phyloP scores from a whole-genome alignment of 2,113 vertebrate genomes.

The Hystrix brachyura region DNA sequence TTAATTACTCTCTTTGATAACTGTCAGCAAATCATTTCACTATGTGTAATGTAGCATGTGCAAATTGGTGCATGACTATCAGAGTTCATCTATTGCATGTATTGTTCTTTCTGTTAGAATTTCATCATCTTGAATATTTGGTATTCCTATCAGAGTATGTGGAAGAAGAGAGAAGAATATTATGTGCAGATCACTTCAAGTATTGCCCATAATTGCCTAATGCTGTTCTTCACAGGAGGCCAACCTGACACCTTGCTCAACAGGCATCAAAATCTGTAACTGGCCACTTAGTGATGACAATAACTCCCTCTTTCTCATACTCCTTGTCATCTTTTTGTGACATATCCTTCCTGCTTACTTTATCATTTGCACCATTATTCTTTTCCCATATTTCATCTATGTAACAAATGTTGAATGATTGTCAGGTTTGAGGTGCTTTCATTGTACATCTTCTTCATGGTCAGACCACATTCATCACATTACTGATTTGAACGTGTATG shows the following conservation, averaged over 20 bases:
- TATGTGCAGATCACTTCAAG: neutral
- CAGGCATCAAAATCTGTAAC: too few relatives aligned
- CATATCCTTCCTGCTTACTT: neutral
- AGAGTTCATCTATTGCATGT: conserved; percentile 47
- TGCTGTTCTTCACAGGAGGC: neutral
- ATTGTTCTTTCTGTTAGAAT: conserved; percentile 27
- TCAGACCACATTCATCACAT: conserved; percentile 81
- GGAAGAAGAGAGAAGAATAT: conserved; percentile 64
- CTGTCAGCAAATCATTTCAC: conserved; percentile 67
- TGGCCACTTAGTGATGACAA: neutral
- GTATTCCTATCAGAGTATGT: conserved; percentile 77
- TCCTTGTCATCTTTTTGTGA: neutral
- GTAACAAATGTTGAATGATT: neutral
- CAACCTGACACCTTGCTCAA: neutral
- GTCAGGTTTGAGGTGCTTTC: neutral
- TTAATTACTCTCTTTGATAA: conserved; percentile 60
- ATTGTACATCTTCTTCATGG: neutral
- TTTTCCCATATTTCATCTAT: neutral
- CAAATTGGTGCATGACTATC: conserved; percentile 5
- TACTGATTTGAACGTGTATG: conserved; percentile 76
- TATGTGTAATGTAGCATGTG: conserved; percentile 46
- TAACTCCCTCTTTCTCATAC: neutral
- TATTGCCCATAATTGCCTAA: neutral
- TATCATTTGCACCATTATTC: neutral
- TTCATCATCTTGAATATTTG: conserved; percentile 7